These are phyloP conservation scores for Lottia scabra DNA, from an alignment of 2,888 invertebrate genomes.

Conservation along the genomic window DNA sequence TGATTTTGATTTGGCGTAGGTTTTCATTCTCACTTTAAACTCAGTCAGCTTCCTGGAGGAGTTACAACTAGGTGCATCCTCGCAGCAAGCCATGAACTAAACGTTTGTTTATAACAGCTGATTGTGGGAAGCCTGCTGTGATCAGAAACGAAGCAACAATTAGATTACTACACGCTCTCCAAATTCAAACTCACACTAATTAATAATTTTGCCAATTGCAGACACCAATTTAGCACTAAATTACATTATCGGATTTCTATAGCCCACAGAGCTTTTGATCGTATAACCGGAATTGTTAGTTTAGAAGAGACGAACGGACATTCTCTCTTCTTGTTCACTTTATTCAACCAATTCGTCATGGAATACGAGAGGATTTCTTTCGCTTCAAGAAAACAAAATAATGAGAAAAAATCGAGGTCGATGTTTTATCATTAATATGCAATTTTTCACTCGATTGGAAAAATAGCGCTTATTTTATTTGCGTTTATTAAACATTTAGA, in stretches of 20 bases:
- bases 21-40: no score
- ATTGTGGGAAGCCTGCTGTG: background rate
- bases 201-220: conserved; percentile 33
- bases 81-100: no score
- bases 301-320: conserved; percentile 13
- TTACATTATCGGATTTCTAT: conserved; percentile 29
- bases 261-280: conserved; percentile 24
- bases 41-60: no score
- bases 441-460: background rate
- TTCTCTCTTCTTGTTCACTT: background rate
- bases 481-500: background rate
- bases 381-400: background rate
- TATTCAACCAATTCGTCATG: background rate
- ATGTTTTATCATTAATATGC: background rate
- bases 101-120: background rate
- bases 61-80: no score
- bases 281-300: conserved; percentile 13
- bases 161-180: conserved; percentile 22
- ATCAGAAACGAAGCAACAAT: conserved; percentile 17
- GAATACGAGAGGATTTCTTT: background rate
- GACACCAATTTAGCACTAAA: conserved; percentile 28
- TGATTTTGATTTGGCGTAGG: no score
- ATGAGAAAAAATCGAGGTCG: background rate
- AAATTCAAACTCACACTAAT: conserved; percentile 31
- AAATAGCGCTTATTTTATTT: background rate